phyloP scores from a whole-genome alignment of 2,113 vertebrate genomes.

The Osmerus eperlanus region DNA sequence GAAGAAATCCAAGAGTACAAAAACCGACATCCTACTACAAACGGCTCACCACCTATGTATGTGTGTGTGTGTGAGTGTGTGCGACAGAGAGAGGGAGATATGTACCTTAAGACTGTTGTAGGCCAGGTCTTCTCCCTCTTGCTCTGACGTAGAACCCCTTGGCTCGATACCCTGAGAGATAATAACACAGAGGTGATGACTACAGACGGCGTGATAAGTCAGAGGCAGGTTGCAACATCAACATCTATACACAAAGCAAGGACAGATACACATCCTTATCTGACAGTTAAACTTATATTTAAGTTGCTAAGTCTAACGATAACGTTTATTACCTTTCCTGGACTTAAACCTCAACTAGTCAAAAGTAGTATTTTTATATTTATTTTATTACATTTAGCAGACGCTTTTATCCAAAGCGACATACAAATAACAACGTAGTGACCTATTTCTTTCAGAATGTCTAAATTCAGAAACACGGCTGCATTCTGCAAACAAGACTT shows the following conservation, averaged over 20 bases:
- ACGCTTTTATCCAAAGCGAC: not conserved
- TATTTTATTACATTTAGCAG: not conserved
- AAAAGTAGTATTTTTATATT: too few species aligned
- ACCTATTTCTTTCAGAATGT: not conserved
- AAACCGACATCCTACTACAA: conserved; percentile 29
- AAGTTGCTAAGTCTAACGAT: too few species aligned
- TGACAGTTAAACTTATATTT: not conserved
- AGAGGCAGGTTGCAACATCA: not conserved
- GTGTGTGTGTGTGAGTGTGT: conserved; percentile 8
- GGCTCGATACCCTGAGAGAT: conserved; percentile 68
- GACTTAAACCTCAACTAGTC: too few species aligned
- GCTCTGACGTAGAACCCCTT: conserved; percentile 58
- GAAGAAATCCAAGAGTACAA: conserved; percentile 44
- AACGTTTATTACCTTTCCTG: too few species aligned
- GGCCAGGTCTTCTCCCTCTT: conserved; percentile 79
- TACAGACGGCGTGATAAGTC: not conserved
- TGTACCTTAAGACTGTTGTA: conserved; percentile 93
- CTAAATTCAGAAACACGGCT: too few species aligned
- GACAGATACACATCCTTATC: too few species aligned
- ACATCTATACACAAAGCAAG: too few species aligned
- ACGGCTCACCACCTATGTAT: not conserved
- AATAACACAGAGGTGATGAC: conserved; percentile 5
- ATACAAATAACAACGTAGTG: not conserved
- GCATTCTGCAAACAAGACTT: too few species aligned
- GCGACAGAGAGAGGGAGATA: not conserved